Conservation (phyloP, 1,140 invertebrate species). For the Colletes latitarsis region DNA sequence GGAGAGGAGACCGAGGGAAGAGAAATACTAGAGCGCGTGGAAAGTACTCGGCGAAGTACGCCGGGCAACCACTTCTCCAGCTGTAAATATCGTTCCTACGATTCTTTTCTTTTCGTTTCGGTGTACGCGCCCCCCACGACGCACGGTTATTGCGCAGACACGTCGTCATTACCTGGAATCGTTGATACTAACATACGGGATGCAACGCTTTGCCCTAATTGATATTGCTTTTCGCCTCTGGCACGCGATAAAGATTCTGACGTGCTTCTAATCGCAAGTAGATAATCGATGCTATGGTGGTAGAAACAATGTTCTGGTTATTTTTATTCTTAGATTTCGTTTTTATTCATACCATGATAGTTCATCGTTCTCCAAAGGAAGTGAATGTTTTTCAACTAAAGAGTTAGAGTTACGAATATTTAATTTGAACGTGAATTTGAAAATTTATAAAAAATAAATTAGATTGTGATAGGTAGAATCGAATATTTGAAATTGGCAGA, state of each 20-base stretch:
- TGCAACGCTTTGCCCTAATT: constrained; percentile 19
- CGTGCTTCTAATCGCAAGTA: constrained; percentile 1
- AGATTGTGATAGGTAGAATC: no score
- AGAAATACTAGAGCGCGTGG: neutral
- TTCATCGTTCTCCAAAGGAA: no score
- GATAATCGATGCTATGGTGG: neutral
- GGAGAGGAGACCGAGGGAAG: constrained; percentile 23
- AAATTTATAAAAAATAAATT: no score
- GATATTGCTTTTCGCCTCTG: constrained; percentile 14
- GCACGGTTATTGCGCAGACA: constrained; percentile 20
- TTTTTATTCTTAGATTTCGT: no score
- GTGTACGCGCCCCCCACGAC: neutral
- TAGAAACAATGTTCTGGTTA: no score
- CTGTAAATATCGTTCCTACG: neutral
- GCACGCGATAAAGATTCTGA: constrained; percentile 20
- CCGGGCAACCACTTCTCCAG: constrained; percentile 23
- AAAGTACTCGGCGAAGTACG: constrained; percentile 14
- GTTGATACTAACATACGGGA: neutral
- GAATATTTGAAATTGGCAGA: no score
- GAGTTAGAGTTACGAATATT: no score
- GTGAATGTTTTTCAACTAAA: no score
- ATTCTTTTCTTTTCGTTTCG: constrained; percentile 4
- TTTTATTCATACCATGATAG: no score
- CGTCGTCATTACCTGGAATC: constrained; percentile 20
- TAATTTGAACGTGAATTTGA: no score